A percentile compares a stretch with the other conserved stretches of the same genome.
phyloP scores from a whole-genome alignment of 2,113 vertebrate genomes.

The Nothoprocta perdicaria region DNA sequence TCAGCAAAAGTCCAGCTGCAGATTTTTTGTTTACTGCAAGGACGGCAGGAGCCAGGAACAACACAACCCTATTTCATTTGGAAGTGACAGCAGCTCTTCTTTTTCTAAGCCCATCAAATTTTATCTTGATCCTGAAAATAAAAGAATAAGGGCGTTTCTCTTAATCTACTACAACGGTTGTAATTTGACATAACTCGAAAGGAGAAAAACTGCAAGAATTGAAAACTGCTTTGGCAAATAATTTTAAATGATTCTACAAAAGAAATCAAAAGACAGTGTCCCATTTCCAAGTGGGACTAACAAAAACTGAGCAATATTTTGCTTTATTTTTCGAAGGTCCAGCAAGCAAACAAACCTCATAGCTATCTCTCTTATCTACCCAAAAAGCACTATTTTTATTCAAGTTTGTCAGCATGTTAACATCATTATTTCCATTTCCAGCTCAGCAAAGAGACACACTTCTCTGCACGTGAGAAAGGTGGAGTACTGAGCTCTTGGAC shows the following conservation, averaged over 20 bases:
- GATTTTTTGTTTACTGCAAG: background rate
- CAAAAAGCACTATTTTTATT: background rate
- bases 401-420: background rate
- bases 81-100: background rate
- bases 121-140: background rate
- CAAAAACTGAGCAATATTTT: background rate
- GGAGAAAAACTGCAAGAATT: background rate
- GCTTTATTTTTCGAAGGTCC: background rate
- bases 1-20: background rate
- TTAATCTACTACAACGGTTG: background rate
- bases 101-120: background rate
- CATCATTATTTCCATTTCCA: background rate
- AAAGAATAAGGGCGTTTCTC: background rate
- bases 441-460: accelerated
- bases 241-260: background rate
- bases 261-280: background rate
- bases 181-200: background rate
- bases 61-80: background rate
- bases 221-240: background rate
- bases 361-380: background rate
- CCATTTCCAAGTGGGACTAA: background rate
- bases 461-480: background rate
- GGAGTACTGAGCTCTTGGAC: background rate
- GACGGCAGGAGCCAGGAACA: background rate
- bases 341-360: background rate